Conservation (phyloP, 2,888 invertebrate genomes). For the Lithophane ornitopus region DNA sequence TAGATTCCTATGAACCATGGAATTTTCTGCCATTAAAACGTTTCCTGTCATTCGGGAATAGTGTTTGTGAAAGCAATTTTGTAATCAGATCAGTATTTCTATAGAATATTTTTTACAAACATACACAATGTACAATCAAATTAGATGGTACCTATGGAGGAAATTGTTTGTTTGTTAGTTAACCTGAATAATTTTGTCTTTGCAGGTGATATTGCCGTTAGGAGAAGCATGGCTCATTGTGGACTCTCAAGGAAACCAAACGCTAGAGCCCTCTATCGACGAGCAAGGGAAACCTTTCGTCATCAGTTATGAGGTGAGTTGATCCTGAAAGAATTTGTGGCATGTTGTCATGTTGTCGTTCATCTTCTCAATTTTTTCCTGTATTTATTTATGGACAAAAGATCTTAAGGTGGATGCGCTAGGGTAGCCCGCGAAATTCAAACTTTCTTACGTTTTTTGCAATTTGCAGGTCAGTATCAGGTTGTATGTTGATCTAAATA, state of each 20-base stretch:
- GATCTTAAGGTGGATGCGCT: no score
- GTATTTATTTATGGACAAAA: background rate
- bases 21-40: background rate
- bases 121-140: background rate
- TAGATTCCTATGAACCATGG: background rate
- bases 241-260: conserved; percentile 77
- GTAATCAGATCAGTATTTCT: background rate
- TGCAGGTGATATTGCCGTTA: conserved; percentile 81
- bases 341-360: background rate
- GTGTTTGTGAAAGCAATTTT: background rate
- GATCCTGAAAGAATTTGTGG: background rate
- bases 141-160: background rate
- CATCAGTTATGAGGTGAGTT: conserved; percentile 83
- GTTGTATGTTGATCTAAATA: no score
- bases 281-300: conserved; percentile 83
- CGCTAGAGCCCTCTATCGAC: conserved; percentile 81
- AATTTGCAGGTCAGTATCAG: no score
- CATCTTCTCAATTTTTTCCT: no score
- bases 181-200: conserved; percentile 7
- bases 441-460: no score
- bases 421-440: no score
- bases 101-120: background rate
- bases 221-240: conserved; percentile 82
- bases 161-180: background rate
- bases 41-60: background rate